Evolutionary conservation across 2,888 invertebrate genomes (phyloP).

Genomic region (Lamellibrachia columna): DNA sequence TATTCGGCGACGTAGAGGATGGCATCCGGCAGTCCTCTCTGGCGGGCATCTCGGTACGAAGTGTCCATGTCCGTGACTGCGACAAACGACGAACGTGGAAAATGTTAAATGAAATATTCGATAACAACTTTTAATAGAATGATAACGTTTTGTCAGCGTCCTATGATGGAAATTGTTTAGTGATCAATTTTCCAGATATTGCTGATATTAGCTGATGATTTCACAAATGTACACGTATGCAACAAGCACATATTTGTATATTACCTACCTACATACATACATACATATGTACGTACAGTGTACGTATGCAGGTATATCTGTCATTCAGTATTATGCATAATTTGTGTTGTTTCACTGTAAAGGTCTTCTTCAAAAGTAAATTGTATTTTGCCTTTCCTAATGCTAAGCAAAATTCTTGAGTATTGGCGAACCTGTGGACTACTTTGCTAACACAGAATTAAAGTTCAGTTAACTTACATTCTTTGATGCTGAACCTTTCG

Average conservation of each 20-base stretch:
- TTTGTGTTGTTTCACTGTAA: not conserved
- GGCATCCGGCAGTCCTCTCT: constrained; percentile 90
- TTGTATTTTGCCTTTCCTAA: not conserved
- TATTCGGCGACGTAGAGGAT: constrained; percentile 94
- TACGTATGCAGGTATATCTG: not conserved
- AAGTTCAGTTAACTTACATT: constrained; percentile 64
- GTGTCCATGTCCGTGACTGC: constrained; percentile 83
- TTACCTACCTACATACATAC: not conserved
- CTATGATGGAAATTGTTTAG: not conserved
- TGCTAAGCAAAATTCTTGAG: not conserved
- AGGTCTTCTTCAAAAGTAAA: not conserved
- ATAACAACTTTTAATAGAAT: too few species aligned
- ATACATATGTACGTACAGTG: not conserved
- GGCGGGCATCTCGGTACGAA: constrained; percentile 82
- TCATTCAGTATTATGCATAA: not conserved
- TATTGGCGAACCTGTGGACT: not conserved
- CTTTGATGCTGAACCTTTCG: constrained; percentile 90
- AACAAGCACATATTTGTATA: not conserved
- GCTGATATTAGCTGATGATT: not conserved
- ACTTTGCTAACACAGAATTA: not conserved
- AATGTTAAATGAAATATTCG: too few species aligned
- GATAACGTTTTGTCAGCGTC: too few species aligned
- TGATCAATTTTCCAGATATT: not conserved
- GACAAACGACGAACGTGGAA: not conserved
- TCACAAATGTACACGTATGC: not conserved